Percentiles rank a stretch among this genome's conserved stretches.
Conservation (phyloP, 1,140 invertebrate species). For the Meteorus sp. region DNA sequence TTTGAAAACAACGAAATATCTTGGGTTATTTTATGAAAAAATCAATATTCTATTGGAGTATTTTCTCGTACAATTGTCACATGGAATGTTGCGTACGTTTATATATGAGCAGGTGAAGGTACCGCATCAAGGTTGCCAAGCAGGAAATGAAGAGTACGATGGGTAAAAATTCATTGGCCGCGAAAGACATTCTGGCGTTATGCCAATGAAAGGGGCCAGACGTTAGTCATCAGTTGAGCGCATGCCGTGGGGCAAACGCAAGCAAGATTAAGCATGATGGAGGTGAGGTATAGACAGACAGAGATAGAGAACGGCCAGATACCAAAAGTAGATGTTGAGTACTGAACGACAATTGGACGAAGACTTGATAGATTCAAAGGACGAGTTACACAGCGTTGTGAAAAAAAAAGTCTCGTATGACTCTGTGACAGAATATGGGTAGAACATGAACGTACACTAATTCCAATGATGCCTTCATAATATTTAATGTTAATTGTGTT, state of each 20-base stretch:
- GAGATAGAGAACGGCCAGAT: not conserved
- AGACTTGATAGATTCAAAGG: not conserved
- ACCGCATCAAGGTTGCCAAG: slow-evolving; percentile 26
- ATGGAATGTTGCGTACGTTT: not conserved
- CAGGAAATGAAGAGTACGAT: slow-evolving; percentile 19
- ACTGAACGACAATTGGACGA: not conserved
- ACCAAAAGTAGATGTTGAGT: not conserved
- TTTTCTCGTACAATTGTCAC: too few relatives aligned
- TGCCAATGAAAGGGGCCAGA: slow-evolving; percentile 27
- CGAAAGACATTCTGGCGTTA: slow-evolving; percentile 23
- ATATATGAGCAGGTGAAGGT: slow-evolving; percentile 11
- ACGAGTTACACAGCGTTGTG: too few relatives aligned
- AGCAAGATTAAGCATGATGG: not conserved
- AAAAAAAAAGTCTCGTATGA: too few relatives aligned
- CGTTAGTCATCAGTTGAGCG: slow-evolving; percentile 27
- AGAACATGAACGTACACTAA: too few relatives aligned
- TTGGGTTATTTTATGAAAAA: too few relatives aligned
- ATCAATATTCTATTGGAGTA: too few relatives aligned
- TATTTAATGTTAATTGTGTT: too few relatives aligned
- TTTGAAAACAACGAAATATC: too few relatives aligned
- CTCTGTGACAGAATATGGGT: too few relatives aligned
- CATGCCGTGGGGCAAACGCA: slow-evolving; percentile 10
- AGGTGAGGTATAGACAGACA: not conserved
- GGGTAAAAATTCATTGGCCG: not conserved
- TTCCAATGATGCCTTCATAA: too few relatives aligned